Evolutionary conservation across 2,113 vertebrate genomes (phyloP).

Genomic region (Lophura nycthemera): DNA sequence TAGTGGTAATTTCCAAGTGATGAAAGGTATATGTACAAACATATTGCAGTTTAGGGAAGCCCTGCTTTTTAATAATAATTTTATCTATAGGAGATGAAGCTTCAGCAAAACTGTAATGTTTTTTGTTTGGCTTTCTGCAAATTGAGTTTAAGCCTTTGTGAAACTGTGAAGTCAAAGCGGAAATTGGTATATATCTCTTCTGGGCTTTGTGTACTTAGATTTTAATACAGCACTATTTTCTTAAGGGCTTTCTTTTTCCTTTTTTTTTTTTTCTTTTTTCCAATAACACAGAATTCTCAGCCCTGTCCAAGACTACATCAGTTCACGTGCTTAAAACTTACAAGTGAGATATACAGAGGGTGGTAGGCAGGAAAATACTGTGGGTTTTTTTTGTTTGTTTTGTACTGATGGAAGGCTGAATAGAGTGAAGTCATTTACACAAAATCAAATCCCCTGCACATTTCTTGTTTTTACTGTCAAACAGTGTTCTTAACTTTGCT

Average conservation of each 20-base stretch:
- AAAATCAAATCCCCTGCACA: neutral
- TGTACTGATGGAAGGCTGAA: neutral
- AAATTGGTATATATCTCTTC: neutral
- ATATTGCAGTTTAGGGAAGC: neutral
- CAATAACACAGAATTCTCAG: neutral
- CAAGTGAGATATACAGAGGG: neutral
- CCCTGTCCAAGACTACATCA: neutral
- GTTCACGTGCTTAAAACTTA: neutral
- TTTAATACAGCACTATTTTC: neutral
- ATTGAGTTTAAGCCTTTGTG: neutral
- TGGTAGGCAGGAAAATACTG: neutral
- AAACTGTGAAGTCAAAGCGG: neutral
- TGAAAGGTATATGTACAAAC: neutral
- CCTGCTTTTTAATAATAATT: neutral
- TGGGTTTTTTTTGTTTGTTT: neutral
- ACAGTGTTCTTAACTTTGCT: neutral
- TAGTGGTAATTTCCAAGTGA: accelerated
- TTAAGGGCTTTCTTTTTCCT: neutral
- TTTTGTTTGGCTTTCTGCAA: neutral
- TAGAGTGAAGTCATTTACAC: neutral
- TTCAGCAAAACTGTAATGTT: neutral
- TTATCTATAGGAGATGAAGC: neutral
- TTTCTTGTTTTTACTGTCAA: neutral
- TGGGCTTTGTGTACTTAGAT: neutral
- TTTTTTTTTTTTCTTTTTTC: neutral